Percentiles rank a stretch among this genome's conserved stretches.
phyloP scores from a whole-genome alignment of 2,888 invertebrate species.

The Caenorhabditis macrosperma region DNA sequence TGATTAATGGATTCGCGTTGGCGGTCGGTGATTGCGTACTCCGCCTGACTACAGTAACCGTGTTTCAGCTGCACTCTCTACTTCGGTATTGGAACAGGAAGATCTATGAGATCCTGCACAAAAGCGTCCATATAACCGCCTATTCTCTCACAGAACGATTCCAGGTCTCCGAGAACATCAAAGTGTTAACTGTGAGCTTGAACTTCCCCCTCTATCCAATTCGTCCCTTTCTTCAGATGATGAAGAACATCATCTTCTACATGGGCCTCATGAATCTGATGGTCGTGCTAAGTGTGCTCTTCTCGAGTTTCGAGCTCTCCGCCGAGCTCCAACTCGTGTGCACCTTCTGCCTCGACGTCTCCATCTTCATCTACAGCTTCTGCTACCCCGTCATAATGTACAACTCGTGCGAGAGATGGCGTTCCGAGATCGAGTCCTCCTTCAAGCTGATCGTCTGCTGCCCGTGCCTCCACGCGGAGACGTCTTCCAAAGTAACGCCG shows the following conservation, averaged over 20 bases:
- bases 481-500: conserved; percentile 12
- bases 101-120: conserved; percentile 28
- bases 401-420: conserved; percentile 31
- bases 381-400: conserved; percentile 48
- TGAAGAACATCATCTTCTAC: conserved; percentile 46
- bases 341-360: conserved; percentile 29
- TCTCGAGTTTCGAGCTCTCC: conserved; percentile 33
- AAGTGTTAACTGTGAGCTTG: conserved; percentile 7
- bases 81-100: conserved; percentile 24
- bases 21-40: conserved; percentile 1
- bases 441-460: background rate
- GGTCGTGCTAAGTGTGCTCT: conserved; percentile 36
- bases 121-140: conserved; percentile 11
- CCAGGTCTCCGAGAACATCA: conserved; percentile 50
- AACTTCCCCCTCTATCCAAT: background rate
- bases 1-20: conserved; percentile 27
- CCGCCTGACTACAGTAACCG: background rate
- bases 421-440: conserved; percentile 9
- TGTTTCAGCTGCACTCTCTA: conserved; percentile 19
- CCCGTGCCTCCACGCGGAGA: background rate
- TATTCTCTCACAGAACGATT: conserved; percentile 40
- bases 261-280: conserved; percentile 50
- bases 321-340: conserved; percentile 18
- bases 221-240: conserved; percentile 11
- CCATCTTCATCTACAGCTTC: conserved; percentile 46